Base-by-base conservation (phyloP, 2,797 vertebrate species). In the Coilia nasus region DNA sequence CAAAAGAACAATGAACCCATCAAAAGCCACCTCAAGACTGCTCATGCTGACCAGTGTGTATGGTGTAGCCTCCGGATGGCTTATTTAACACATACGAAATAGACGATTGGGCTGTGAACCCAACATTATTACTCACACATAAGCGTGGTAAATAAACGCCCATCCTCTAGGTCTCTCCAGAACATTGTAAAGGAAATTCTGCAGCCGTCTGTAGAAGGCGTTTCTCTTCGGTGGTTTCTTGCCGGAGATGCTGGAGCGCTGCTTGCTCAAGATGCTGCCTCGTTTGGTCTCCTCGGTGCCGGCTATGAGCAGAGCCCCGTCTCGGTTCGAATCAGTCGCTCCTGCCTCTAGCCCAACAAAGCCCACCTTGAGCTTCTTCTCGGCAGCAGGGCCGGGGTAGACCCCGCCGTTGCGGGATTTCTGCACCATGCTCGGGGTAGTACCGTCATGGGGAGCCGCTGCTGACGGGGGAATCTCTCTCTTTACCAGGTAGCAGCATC, bases 161-260 rank as follows among this genome's bases (percentile, higher is more conserved):
- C 98, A 98, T 89, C 98, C 98, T 80, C 98, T 94, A 54, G 98
- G 98, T 92, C 98, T 95, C 94, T 99, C 98, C 94, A 99, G 91
- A 82, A 98, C 98, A 82, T 99, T 99, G 96, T 99, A 99, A 81
- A 99, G 97, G 92, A 98, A 98, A 95, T 98, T 99, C 95, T 99
- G 98, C 92, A 99, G 96, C 78, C 96, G 96, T 90, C 98, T 96
- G 94, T 99, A 99, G 89, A 98, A 95, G 62, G 97, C 98, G 87
- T 99, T 99, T 91, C 98, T 93, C 89, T 98, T 99, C 0, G 97
- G 97, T 83, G 97, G 96, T 88, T 96, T 97, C 80, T 95, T 96
- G 28, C 97, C 96, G 0, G 96, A 95, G 41, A 96, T 95, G 47
- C 96, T 96, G 81, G 96, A 95, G 86, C 97, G 96, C 87, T 96